A percentile compares a stretch with the other conserved stretches of the same genome.
Conservation (phyloP, 2,888 invertebrate species). For the Drosophila fungiperda region DNA sequence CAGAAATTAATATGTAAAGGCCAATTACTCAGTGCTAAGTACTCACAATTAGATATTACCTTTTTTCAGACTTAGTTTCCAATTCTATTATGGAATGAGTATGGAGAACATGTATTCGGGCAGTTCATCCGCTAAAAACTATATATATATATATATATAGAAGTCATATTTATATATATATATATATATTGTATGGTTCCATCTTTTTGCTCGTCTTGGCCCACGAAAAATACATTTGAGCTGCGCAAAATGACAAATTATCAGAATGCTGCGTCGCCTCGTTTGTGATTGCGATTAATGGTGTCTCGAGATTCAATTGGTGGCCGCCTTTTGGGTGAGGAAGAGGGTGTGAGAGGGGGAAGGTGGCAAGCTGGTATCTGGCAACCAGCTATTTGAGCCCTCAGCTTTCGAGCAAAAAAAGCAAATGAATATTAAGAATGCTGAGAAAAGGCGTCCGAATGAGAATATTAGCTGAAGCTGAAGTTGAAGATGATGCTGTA, state of each 20-base stretch:
- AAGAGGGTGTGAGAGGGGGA: slow-evolving; percentile 3
- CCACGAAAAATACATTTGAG: slow-evolving; percentile 47
- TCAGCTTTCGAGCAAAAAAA: slow-evolving; percentile 46
- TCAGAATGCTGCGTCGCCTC: slow-evolving; percentile 54
- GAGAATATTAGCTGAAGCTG: background rate
- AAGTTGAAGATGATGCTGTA: background rate
- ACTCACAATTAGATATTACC: background rate
- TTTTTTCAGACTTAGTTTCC: background rate
- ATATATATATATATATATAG: background rate
- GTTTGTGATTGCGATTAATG: slow-evolving; percentile 76
- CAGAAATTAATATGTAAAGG: background rate
- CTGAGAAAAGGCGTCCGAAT: slow-evolving; percentile 6
- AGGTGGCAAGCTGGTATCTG: slow-evolving; percentile 4
- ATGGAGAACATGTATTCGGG: background rate
- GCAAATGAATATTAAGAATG: slow-evolving; percentile 75
- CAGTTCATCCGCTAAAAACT: background rate
- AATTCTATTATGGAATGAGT: background rate
- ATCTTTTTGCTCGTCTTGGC: slow-evolving; percentile 39
- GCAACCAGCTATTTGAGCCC: slow-evolving; percentile 49
- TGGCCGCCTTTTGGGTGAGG: slow-evolving; percentile 1
- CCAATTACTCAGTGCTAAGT: background rate
- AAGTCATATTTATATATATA: background rate
- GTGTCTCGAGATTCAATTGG: slow-evolving; percentile 45
- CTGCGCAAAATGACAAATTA: slow-evolving; percentile 67
- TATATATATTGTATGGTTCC: slow-evolving; percentile 13